Conservation (phyloP, 2,797 vertebrate species). For the Melanogrammus aeglefinus region DNA sequence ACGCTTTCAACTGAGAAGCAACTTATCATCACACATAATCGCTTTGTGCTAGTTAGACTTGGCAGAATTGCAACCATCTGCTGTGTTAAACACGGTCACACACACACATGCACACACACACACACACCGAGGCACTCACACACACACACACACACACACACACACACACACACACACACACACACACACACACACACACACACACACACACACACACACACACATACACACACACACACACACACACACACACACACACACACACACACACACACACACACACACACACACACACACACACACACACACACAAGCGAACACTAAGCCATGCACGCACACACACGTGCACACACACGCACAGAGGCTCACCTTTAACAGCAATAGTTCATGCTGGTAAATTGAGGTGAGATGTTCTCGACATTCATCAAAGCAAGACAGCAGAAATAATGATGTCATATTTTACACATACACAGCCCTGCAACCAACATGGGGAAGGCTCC, state of each 20-base stretch:
- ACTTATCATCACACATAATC: constrained; percentile 72
- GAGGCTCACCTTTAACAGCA: constrained; percentile 3
- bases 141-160: background rate
- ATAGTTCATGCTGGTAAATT: constrained; percentile 73
- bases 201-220: background rate
- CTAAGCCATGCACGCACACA: background rate
- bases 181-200: background rate
- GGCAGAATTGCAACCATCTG: constrained; percentile 72
- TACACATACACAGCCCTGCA: constrained; percentile 28
- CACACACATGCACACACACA: background rate
- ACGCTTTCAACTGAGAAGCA: constrained; percentile 63
- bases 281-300: constrained; percentile 4
- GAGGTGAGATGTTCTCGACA: constrained; percentile 85
- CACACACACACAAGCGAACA: background rate
- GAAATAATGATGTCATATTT: constrained; percentile 78
- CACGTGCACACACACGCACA: constrained; percentile 6
- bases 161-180: background rate
- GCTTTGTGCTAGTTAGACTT: constrained; percentile 56
- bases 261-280: too few relatives aligned
- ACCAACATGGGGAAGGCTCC: constrained; percentile 79
- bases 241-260: background rate
- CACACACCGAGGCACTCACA: background rate
- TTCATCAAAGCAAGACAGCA: constrained; percentile 65
- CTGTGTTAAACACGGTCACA: constrained; percentile 39
- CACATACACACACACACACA: constrained; percentile 13